Evolutionary conservation across 64 coral and sea anemone species (phyloP), one percentile per base, ranked within the genome.

Genomic region (Porites lutea): DNA sequence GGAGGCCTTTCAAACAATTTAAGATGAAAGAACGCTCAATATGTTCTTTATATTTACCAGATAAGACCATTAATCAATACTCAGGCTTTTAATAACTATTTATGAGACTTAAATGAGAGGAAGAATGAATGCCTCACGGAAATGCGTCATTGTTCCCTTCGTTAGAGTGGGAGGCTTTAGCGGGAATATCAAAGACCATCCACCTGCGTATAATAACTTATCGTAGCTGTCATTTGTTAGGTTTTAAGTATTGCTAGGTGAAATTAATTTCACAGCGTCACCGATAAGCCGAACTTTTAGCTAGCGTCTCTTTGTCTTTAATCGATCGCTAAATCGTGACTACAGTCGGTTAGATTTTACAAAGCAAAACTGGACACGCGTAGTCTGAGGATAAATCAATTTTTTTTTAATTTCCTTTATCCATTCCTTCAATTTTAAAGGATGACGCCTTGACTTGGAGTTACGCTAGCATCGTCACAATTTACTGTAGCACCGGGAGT

Each of bases 41-140:
- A 83, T 9, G 3, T 27, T 15, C 0, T 16, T 82, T 83, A 83
- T 52, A 83, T 83, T 50, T n/a, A 6, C 15, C 47, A n/a, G 68
- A 83, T 22, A 4, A 52, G 16, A 20, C 20, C 44, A 67, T 83
- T 67, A 83, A 83, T 83, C 47, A 83, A 68, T 19, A 18, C 27
- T 48, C 13, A 22, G 44, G 59, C 19, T 14, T 8, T 83, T 83
- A 83, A 83, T 48, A 50, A 11, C 80, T 19, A 3, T 83, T 83
- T 66, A 27, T 66, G 46, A 0, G 5, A 14, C 6, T 47, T 20
- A 12, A 83, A 83, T 50, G 62, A 48, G 61, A 83, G 81, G 46
- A 7, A 49, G 81, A 68, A 51, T 68, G 61, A 48, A 18, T 65
- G 19, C 9, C 52, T 48, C n/a, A 21, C 61, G 8, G 47, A 6